Evolutionary conservation across 2,888 invertebrate genomes (phyloP).

Genomic region (Oxyscelio sp.): DNA sequence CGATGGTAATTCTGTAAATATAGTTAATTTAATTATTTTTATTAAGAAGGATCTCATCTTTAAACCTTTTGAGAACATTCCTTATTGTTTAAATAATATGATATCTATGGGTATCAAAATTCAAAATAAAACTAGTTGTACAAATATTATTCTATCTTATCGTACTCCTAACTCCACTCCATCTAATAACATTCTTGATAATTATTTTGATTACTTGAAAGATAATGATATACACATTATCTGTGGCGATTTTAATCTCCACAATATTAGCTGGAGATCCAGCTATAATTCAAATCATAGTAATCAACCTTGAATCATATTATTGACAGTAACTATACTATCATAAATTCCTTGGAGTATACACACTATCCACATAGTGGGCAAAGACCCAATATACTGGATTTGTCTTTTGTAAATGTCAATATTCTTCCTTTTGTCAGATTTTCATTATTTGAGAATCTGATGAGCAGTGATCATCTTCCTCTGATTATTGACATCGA

Average conservation of each 20-base stretch:
- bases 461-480: not conserved
- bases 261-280: not conserved
- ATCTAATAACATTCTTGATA: not conserved
- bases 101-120: no score
- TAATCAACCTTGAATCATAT: not conserved
- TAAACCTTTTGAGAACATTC: not conserved
- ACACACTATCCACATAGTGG: not conserved
- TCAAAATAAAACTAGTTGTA: no score
- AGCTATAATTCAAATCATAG: not conserved
- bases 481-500: not conserved
- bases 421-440: not conserved
- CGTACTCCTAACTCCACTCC: no score
- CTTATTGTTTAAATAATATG: not conserved
- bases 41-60: no score
- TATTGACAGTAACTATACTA: not conserved
- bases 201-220: not conserved
- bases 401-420: not conserved
- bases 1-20: no score
- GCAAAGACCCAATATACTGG: not conserved
- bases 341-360: not conserved
- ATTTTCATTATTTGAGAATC: not conserved
- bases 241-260: not conserved
- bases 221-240: not conserved
- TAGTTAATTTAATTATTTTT: no score
- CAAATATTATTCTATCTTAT: no score